phyloP scores from a whole-genome alignment of 2,113 vertebrate genomes.

The Cairina moschata region DNA sequence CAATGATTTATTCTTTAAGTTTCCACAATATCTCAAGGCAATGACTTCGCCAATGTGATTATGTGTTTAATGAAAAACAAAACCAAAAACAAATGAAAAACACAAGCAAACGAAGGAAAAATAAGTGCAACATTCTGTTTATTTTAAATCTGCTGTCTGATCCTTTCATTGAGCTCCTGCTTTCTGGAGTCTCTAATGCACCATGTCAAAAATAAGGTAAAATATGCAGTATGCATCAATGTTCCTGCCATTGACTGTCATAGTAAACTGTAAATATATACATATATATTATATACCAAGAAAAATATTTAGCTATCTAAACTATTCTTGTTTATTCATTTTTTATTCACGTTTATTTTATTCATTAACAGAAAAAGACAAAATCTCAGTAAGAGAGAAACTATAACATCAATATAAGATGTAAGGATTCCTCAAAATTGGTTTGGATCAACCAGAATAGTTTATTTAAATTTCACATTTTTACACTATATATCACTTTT shows the following conservation, averaged over 20 bases:
- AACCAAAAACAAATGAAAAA: neutral
- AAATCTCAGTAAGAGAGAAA: neutral
- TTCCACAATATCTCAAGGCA: neutral
- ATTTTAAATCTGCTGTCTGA: neutral
- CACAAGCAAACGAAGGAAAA: neutral
- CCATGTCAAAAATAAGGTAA: fast-evolving
- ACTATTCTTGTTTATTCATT: neutral
- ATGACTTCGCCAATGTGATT: neutral
- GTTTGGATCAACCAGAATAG: neutral
- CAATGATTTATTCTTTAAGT: neutral
- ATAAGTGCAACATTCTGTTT: neutral
- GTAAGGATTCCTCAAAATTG: neutral
- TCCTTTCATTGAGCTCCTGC: neutral
- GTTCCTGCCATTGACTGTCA: neutral
- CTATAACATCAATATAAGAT: neutral
- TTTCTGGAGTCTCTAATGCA: neutral
- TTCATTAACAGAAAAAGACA: neutral
- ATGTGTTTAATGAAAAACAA: neutral
- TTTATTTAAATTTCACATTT: neutral
- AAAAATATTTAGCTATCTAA: neutral
- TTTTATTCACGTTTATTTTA: no score
- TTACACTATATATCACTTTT: neutral
- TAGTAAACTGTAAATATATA: fast-evolving
- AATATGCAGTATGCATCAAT: neutral
- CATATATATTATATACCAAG: neutral